phyloP scores from a whole-genome alignment of 1,140 invertebrate species.

The Sweltsa coloradensis region DNA sequence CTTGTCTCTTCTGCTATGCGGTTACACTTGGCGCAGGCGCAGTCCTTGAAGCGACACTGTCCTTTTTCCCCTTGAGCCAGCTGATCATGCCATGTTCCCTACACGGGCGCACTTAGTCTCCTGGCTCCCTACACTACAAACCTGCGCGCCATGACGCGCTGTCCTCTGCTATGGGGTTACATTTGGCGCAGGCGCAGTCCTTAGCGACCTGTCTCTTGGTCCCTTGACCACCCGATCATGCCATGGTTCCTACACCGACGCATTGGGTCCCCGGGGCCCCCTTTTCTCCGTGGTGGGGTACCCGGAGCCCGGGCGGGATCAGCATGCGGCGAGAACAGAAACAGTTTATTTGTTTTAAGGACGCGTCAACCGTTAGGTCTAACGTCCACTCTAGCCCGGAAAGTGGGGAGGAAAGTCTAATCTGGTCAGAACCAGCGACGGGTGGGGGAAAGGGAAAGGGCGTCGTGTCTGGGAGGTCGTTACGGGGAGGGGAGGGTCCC shows the following conservation, averaged over 20 bases:
- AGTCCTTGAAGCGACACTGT: slow-evolving; percentile 74
- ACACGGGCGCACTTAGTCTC: slow-evolving; percentile 94
- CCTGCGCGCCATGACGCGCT: slow-evolving; percentile 37
- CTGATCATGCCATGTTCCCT: slow-evolving; percentile 92
- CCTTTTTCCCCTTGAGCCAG: slow-evolving; percentile 90
- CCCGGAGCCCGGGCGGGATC: background rate
- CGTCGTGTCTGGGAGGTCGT: no score
- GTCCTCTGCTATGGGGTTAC: slow-evolving; percentile 17
- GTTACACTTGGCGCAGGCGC: slow-evolving; percentile 87
- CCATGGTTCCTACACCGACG: slow-evolving; percentile 93
- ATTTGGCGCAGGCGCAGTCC: slow-evolving; percentile 40
- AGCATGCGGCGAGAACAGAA: background rate
- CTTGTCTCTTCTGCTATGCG: slow-evolving; percentile 89
- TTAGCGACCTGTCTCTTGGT: slow-evolving; percentile 77
- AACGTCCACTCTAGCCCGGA: no score
- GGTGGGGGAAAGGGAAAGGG: no score
- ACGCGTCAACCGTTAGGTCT: no score
- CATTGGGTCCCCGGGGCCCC: slow-evolving; percentile 63
- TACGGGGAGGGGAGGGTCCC: no score
- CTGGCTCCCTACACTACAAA: no score
- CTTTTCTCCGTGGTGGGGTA: slow-evolving; percentile 19
- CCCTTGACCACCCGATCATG: slow-evolving; percentile 88
- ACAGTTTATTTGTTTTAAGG: no score
- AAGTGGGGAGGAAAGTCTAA: no score
- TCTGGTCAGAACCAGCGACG: no score